These are phyloP conservation scores for Rhodophaea formosa DNA, from an alignment of 2,888 invertebrate genomes.

Conservation along the genomic window DNA sequence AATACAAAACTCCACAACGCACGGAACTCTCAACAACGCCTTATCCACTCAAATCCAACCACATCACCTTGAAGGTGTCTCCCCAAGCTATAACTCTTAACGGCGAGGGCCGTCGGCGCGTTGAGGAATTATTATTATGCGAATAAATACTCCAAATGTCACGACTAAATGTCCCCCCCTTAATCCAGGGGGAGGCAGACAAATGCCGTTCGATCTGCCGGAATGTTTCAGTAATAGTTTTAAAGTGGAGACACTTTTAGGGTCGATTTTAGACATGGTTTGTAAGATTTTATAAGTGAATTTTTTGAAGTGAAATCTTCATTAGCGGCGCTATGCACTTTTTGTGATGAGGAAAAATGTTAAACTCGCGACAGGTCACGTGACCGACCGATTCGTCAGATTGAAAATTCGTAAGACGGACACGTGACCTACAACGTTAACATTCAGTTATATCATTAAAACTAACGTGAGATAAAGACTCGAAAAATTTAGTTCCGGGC, in stretches of 20 bases:
- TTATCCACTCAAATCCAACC: constrained; percentile 45
- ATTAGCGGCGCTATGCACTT: too few species aligned
- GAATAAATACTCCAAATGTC: constrained; percentile 85
- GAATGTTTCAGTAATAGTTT: constrained; percentile 54
- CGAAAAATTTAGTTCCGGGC: too few species aligned
- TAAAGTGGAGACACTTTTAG: constrained; percentile 46
- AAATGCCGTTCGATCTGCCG: constrained; percentile 53
- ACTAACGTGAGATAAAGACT: too few species aligned
- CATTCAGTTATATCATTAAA: too few species aligned
- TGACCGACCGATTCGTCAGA: too few species aligned
- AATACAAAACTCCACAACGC: background rate
- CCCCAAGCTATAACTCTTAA: constrained; percentile 74
- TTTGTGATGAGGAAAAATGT: too few species aligned
- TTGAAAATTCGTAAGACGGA: too few species aligned
- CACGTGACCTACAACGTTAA: too few species aligned
- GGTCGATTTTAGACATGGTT: constrained; percentile 20
- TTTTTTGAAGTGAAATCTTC: too few species aligned
- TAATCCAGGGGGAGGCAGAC: constrained; percentile 52
- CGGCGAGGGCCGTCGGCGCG: constrained; percentile 69
- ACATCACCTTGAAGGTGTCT: constrained; percentile 72
- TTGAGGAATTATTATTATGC: constrained; percentile 84
- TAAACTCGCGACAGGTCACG: too few species aligned
- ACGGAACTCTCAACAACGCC: constrained; percentile 12
- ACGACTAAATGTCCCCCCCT: constrained; percentile 81
- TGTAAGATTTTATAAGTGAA: background rate